phyloP scores from a whole-genome alignment of 2,888 invertebrate species.

The Chrysomela aeneicollis region DNA sequence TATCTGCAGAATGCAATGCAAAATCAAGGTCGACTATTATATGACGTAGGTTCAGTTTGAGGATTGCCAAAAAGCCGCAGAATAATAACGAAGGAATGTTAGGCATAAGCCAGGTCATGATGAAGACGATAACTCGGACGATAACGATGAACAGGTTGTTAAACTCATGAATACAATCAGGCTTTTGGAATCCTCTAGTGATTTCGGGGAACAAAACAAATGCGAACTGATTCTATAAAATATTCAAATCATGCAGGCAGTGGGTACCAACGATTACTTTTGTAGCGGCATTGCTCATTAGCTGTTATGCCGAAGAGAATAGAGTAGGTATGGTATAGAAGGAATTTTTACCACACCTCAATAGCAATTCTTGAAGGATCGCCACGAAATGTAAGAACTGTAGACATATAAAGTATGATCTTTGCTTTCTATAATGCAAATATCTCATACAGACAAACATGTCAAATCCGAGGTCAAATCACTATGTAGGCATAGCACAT shows the following conservation, averaged over 20 bases:
- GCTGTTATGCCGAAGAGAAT: background rate
- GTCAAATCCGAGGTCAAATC: no score
- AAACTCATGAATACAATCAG: conserved; percentile 31
- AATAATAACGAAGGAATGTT: conserved; percentile 1
- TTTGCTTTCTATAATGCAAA: background rate
- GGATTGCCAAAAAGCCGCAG: background rate
- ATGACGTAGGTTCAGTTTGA: background rate
- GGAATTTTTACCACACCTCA: conserved; percentile 16
- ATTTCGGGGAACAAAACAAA: no score
- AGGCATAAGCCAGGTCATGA: conserved; percentile 39
- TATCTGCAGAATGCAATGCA: background rate
- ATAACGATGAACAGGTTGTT: conserved; percentile 32
- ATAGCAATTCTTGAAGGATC: conserved; percentile 16
- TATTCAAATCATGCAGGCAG: background rate
- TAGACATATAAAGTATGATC: background rate
- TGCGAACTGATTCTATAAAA: background rate
- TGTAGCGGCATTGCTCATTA: background rate
- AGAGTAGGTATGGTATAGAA: background rate
- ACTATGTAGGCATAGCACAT: no score
- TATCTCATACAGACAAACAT: no score
- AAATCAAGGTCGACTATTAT: background rate
- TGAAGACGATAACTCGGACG: conserved; percentile 19
- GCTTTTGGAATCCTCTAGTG: no score
- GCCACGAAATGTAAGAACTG: background rate
- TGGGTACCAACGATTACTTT: background rate